These are phyloP conservation scores for Liparis tanakae DNA, from an alignment of 2,797 vertebrate species.

Conservation along the genomic window DNA sequence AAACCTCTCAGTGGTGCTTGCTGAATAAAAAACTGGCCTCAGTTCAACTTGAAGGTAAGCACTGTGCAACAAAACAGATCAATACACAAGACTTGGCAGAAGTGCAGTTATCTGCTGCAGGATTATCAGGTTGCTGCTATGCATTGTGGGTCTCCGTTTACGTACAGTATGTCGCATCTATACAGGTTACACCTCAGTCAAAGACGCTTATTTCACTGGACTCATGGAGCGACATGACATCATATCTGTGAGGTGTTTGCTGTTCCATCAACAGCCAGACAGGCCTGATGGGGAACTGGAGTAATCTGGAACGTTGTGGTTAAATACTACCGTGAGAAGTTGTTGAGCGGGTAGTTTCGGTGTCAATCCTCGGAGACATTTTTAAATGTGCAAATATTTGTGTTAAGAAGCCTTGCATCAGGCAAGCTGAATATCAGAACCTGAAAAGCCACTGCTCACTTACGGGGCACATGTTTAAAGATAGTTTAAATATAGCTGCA, in stretches of 20 bases:
- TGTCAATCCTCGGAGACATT: constrained; percentile 2
- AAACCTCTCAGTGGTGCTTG: not conserved
- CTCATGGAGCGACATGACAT: no score
- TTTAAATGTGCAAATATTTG: constrained; percentile 8
- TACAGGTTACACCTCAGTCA: not conserved
- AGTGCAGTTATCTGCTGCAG: not conserved
- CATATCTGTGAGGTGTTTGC: no score
- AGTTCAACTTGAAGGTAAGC: constrained; percentile 36
- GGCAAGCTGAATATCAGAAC: not conserved
- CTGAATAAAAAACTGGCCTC: constrained; percentile 9
- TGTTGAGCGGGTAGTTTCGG: not conserved
- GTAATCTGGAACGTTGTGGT: not conserved
- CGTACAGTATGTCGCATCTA: not conserved
- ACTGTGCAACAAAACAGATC: constrained; percentile 44
- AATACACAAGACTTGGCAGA: constrained; percentile 14
- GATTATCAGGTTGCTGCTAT: not conserved
- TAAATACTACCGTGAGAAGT: not conserved
- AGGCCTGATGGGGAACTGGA: not conserved
- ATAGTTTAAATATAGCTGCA: constrained; percentile 20
- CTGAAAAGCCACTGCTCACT: constrained; percentile 1
- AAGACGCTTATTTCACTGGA: not conserved
- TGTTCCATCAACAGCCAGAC: no score
- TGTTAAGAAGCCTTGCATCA: not conserved
- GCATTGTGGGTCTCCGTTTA: not conserved
- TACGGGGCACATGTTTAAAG: not conserved